Evolutionary conservation across 1,140 invertebrate genomes (phyloP).

Genomic region (Pseudomyrmex flavicornis): DNA sequence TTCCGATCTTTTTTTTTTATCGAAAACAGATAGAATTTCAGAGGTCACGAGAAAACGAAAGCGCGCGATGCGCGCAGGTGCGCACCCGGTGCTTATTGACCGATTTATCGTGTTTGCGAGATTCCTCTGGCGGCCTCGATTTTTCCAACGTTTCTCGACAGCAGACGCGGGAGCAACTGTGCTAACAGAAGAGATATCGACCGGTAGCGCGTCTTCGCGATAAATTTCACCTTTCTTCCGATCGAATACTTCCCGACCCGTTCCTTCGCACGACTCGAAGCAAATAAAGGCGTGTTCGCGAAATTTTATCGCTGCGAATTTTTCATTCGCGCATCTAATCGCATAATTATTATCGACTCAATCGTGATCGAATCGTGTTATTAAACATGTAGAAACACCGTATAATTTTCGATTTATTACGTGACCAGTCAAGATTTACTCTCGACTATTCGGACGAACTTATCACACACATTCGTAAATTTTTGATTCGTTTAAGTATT

Average conservation of each 20-base stretch:
- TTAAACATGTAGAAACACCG: not conserved
- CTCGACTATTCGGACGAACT: not conserved
- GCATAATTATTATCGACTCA: not conserved
- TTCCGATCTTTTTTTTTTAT: not conserved
- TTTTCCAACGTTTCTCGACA: slow-evolving; percentile 20
- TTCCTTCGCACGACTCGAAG: not conserved
- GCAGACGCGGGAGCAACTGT: slow-evolving; percentile 31
- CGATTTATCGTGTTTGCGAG: slow-evolving; percentile 43
- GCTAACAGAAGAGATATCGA: slow-evolving; percentile 47
- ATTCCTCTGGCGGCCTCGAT: slow-evolving; percentile 37
- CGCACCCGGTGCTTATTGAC: slow-evolving; percentile 22
- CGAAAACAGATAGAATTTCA: not conserved
- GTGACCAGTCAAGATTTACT: not conserved
- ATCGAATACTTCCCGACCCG: not conserved
- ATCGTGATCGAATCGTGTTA: not conserved
- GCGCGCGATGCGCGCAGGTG: slow-evolving; percentile 17
- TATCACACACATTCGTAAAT: not conserved
- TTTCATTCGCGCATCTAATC: not conserved
- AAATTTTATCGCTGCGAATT: not conserved
- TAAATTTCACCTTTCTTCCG: slow-evolving; percentile 41
- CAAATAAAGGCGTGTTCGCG: not conserved
- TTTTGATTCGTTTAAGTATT: not conserved
- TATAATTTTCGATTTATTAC: not conserved
- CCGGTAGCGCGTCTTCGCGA: not conserved
- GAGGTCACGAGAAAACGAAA: slow-evolving; percentile 38